Evolutionary conservation across 1,140 invertebrate genomes (phyloP).

Genomic region (Drosophila kanapiae): DNA sequence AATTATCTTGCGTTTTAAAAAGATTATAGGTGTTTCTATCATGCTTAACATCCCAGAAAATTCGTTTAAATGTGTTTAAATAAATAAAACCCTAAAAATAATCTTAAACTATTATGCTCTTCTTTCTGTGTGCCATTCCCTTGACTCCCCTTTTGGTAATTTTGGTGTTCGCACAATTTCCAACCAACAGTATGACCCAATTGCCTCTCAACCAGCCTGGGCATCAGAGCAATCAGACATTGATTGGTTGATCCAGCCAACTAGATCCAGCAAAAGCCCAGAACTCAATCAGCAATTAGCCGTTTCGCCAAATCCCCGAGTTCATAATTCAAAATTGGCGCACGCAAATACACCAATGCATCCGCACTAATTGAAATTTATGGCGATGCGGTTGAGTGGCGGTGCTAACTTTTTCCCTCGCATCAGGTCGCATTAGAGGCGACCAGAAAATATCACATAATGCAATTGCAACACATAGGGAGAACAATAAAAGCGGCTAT

Average conservation of each 20-base stretch:
- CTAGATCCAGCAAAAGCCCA: conserved; percentile 6
- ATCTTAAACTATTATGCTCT: background rate
- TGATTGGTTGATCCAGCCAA: conserved; percentile 43
- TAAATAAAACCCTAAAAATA: background rate
- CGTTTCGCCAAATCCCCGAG: conserved; percentile 43
- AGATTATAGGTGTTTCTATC: too few species aligned
- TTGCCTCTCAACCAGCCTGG: conserved; percentile 22
- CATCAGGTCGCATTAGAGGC: conserved; percentile 46
- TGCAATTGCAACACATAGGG: conserved; percentile 39
- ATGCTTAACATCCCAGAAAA: too few species aligned
- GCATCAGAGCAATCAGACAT: conserved; percentile 32
- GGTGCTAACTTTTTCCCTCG: conserved; percentile 29
- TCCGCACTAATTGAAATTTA: conserved; percentile 64
- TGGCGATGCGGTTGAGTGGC: conserved; percentile 43
- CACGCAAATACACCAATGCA: conserved; percentile 49
- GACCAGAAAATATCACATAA: conserved; percentile 55
- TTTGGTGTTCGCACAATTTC: background rate
- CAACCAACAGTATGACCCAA: conserved; percentile 26
- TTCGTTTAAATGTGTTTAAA: too few species aligned
- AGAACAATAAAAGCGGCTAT: conserved; percentile 4
- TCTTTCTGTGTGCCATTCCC: background rate
- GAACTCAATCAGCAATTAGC: conserved; percentile 68
- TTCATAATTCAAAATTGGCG: conserved; percentile 73
- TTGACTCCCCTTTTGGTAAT: background rate
- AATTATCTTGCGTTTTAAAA: too few species aligned